Conservation (phyloP, 1,140 invertebrate genomes). For the Orchestia grillus region DNA sequence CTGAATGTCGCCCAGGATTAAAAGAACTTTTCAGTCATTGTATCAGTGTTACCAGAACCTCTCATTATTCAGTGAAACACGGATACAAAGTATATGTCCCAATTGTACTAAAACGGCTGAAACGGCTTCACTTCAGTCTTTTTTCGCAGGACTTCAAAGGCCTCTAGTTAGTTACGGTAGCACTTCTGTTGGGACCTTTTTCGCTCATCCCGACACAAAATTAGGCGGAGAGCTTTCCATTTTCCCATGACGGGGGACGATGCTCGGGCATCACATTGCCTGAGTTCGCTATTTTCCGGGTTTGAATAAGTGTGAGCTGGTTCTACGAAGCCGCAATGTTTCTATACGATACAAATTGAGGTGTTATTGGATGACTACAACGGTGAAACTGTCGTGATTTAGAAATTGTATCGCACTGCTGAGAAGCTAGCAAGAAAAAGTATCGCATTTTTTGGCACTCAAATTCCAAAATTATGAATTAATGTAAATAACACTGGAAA, state of each 20-base stretch:
- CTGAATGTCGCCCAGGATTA: too few relatives aligned
- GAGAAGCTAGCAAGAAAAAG: background rate
- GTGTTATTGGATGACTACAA: background rate
- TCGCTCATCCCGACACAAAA: background rate
- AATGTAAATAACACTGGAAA: background rate
- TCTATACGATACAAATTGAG: background rate
- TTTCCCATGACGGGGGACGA: background rate
- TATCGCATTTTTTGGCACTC: too few relatives aligned
- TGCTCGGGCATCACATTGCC: background rate
- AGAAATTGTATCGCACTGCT: background rate
- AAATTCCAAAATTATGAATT: background rate
- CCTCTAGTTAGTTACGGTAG: background rate
- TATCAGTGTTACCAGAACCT: too few relatives aligned
- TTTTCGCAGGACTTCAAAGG: background rate
- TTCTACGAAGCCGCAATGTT: background rate
- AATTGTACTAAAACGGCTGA: too few relatives aligned
- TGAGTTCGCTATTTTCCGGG: background rate
- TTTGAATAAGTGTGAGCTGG: background rate
- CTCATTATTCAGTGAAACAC: too few relatives aligned
- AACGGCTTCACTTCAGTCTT: background rate
- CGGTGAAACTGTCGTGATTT: background rate
- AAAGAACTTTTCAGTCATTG: too few relatives aligned
- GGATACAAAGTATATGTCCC: too few relatives aligned
- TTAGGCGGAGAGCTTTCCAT: background rate
- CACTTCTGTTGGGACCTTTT: background rate